phyloP scores from a whole-genome alignment of 2,888 invertebrate species.

The Cheilosia scutellata region DNA sequence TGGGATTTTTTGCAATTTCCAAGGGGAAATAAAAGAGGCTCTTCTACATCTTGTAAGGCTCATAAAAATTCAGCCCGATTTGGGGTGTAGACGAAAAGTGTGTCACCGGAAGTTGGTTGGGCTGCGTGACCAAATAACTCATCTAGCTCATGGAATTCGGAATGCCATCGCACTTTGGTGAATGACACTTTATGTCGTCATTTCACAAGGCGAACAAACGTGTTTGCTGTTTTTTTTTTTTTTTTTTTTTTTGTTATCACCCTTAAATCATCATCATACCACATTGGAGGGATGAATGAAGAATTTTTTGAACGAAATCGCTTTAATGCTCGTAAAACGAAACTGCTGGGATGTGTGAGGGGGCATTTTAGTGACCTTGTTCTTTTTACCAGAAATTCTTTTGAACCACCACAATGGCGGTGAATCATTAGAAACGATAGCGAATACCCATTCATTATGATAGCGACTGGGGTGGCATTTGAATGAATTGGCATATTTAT shows the following conservation, averaged over 20 bases:
- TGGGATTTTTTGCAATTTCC: neutral
- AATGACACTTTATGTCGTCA: slow-evolving; percentile 62
- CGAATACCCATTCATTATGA: slow-evolving; percentile 64
- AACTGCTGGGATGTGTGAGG: slow-evolving; percentile 28
- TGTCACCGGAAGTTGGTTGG: slow-evolving; percentile 38
- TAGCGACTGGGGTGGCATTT: slow-evolving; percentile 32
- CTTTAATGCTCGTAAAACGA: slow-evolving; percentile 66
- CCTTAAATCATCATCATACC: slow-evolving; percentile 6
- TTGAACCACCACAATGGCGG: slow-evolving; percentile 41
- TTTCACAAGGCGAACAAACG: slow-evolving; percentile 18
- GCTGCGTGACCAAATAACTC: slow-evolving; percentile 67
- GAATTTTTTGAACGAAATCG: slow-evolving; percentile 66
- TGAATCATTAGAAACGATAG: slow-evolving; percentile 61
- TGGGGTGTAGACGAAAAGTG: slow-evolving; percentile 20
- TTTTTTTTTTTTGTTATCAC: neutral
- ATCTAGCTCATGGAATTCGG: slow-evolving; percentile 48
- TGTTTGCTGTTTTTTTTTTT: slow-evolving; percentile 3
- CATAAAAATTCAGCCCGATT: slow-evolving; percentile 30
- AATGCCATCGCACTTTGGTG: slow-evolving; percentile 63
- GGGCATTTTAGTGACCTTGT: slow-evolving; percentile 57
- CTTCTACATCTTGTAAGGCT: slow-evolving; percentile 21
- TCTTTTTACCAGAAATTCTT: slow-evolving; percentile 37
- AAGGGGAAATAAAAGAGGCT: slow-evolving; percentile 4
- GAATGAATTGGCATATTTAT: slow-evolving; percentile 68
- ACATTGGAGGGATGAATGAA: slow-evolving; percentile 2